These are phyloP conservation scores for Craseonycteris thonglongyai DNA, from an alignment of 2,113 vertebrate species.

Conservation along the genomic window DNA sequence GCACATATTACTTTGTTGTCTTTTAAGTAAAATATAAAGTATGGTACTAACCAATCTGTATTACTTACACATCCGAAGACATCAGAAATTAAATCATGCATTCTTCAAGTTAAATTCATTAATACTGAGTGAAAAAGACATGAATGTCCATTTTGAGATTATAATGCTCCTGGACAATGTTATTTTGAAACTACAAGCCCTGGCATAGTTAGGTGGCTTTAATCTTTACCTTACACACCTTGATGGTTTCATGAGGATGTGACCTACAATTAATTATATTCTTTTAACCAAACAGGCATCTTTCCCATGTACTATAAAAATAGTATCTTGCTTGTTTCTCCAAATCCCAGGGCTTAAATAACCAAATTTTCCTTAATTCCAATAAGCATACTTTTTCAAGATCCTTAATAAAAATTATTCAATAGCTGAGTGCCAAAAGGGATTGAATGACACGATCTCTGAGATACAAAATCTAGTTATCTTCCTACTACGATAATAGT, in stretches of 20 bases:
- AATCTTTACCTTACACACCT: not conserved
- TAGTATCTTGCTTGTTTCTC: not conserved
- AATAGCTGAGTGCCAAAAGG: not conserved
- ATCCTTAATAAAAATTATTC: not conserved
- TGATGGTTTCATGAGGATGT: not conserved
- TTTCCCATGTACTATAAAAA: not conserved
- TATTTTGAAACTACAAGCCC: not conserved
- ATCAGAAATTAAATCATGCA: not conserved
- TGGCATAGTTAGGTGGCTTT: not conserved
- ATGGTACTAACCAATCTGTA: not conserved
- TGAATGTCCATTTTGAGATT: not conserved
- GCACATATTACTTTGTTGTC: not conserved
- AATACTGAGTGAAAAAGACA: not conserved
- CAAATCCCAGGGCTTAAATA: conserved; percentile 5
- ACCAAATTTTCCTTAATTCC: not conserved
- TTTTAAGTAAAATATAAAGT: not conserved
- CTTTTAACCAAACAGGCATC: not conserved
- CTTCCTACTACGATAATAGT: not conserved
- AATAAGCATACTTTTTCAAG: not conserved
- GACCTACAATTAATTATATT: not conserved
- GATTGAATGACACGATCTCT: not conserved
- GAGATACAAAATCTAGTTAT: not conserved
- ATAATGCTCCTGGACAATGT: not conserved
- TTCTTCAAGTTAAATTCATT: not conserved
- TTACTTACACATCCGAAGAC: not conserved